Evolutionary conservation across 1,140 invertebrate species (phyloP).

Genomic region (Tetragnatha versicolor): DNA sequence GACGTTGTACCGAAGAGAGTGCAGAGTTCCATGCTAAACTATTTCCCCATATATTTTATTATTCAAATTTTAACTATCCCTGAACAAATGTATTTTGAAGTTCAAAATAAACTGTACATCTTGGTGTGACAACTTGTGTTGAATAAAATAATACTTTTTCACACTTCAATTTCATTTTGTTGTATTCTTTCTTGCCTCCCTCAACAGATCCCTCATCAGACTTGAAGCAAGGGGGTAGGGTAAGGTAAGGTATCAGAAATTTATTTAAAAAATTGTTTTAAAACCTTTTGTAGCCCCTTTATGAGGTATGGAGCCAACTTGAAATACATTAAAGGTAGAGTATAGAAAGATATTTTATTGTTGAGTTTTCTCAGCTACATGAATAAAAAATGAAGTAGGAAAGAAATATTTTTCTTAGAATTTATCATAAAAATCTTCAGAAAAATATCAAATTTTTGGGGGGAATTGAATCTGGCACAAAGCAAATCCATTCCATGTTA

Average conservation of each 20-base stretch:
- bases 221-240: not conserved
- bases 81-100: constrained; percentile 64
- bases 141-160: constrained; percentile 37
- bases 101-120: constrained; percentile 61
- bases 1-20: constrained; percentile 58
- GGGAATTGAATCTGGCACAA: too few species aligned
- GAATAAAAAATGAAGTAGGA: too few species aligned
- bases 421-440: too few species aligned
- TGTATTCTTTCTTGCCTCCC: not conserved
- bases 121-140: constrained; percentile 61
- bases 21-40: constrained; percentile 64
- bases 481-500: too few species aligned
- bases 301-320: too few species aligned
- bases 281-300: not conserved
- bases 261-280: not conserved
- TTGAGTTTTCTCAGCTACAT: too few species aligned
- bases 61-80: constrained; percentile 64
- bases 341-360: too few species aligned
- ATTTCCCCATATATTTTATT: constrained; percentile 65
- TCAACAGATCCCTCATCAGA: too few species aligned
- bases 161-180: constrained; percentile 21
- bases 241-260: not conserved
- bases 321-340: too few species aligned
- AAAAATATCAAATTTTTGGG: too few species aligned
- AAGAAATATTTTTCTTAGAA: too few species aligned